Evolutionary conservation across 2,797 vertebrate species (phyloP).

Genomic region (Oreortyx pictus): DNA sequence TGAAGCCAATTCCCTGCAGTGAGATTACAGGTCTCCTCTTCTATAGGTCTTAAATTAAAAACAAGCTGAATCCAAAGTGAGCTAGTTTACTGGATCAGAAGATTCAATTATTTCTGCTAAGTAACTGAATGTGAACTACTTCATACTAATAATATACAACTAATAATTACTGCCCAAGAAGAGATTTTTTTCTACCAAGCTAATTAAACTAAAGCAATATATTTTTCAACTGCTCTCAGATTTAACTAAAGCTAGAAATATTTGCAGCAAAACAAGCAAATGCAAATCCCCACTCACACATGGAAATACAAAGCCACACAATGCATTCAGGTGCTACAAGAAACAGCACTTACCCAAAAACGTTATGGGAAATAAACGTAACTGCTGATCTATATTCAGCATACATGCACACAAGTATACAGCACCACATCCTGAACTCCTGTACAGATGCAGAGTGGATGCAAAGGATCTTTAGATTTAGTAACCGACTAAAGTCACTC

Average conservation of each 20-base stretch:
- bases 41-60: conserved; percentile 74
- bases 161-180: conserved; percentile 69
- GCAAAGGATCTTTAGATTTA: not conserved
- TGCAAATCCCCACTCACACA: not conserved
- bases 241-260: conserved; percentile 51
- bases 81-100: conserved; percentile 67
- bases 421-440: not conserved
- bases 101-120: conserved; percentile 73
- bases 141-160: conserved; percentile 55
- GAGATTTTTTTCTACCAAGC: not conserved
- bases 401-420: accelerated
- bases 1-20: conserved; percentile 65
- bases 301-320: not conserved
- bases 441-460: accelerated
- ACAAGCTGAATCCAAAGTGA: conserved; percentile 61
- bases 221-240: conserved; percentile 33
- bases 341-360: not conserved
- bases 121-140: conserved; percentile 53
- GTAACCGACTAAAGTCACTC: not conserved
- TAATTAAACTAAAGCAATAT: conserved; percentile 59
- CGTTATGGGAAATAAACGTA: accelerated
- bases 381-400: not conserved
- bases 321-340: not conserved
- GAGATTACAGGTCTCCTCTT: conserved; percentile 71
- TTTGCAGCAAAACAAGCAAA: not conserved